Base-by-base conservation (phyloP, 2,797 vertebrate genomes). In the Ceryle rudis region DNA sequence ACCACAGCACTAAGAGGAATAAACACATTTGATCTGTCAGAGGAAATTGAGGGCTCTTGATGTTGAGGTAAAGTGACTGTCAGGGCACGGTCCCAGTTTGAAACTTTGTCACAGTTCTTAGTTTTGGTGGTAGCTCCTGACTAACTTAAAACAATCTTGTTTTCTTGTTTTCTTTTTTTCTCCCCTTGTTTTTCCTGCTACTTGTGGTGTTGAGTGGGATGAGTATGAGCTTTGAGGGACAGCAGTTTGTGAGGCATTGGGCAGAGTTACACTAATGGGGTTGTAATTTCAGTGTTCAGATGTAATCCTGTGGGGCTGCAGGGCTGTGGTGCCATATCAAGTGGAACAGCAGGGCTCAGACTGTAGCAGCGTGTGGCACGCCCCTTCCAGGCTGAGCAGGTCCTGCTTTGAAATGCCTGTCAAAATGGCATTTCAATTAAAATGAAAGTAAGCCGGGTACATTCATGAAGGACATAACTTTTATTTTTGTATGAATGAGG, bases 291-390 rank as follows among this genome's bases (percentile, higher is more conserved):
- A 39, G 31, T 6, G 5, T 46, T 26, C 5, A 3, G 28, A 9
- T 92, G 16, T 60, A 35, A 2, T 73, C 41, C 35, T 33, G 14
- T 19, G 20, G 16, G 29, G 15, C 16, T 22, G 44, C 1, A 0
- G 35, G 52, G 42, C 67, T 51, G 41, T 29, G 28, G 55, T 22
- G 22, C 31, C 0, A 0, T 15, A 2, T 26, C 19, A 31, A 39
- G 15, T 0, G 6, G 70, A 54, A 8, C 0, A 0, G 20, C 29
- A 44, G 42, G 31, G 31, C 31, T 69, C 14, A 5, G 9, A 1
- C 14, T 28, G 21, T 14, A n/a, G 13, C 22, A 65, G 71, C 81
- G 31, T 5, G 1, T 41, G 78, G 14, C 35, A 21, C 15, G 8
- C 10, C 14, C 16, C 35, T 75, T 37, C 1, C 13, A 71, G 55